Evolutionary conservation across 2,797 vertebrate species (phyloP).

Genomic region (Muscicapa comitata): DNA sequence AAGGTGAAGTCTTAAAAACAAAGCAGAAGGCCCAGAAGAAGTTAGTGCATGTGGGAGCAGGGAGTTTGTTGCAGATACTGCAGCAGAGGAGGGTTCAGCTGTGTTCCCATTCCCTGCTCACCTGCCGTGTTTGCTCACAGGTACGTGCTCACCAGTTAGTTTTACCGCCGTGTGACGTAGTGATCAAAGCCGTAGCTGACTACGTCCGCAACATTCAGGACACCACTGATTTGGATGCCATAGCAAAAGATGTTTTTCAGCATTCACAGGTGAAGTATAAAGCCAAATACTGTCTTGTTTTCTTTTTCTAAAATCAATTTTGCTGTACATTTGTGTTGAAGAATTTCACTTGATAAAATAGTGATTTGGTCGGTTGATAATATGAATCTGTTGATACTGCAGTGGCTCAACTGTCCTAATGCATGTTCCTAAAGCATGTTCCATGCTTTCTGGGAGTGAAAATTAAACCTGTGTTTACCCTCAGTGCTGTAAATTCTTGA

Average conservation of each 20-base stretch:
- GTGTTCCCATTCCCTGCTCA: not conserved
- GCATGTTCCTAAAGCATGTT: not conserved
- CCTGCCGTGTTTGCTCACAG: slow-evolving; percentile 63
- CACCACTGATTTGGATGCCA: slow-evolving; percentile 87
- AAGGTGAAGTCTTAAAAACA: not conserved
- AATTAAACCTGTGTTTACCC: not conserved
- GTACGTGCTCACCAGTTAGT: slow-evolving; percentile 95
- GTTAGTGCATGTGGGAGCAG: not conserved
- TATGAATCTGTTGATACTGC: not conserved
- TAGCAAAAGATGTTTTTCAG: slow-evolving; percentile 93
- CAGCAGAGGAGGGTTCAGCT: not conserved
- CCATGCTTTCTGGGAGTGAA: not conserved
- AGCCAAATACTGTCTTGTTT: not conserved
- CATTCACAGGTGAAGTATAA: slow-evolving; percentile 85
- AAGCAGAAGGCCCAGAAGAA: not conserved
- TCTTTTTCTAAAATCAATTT: not conserved
- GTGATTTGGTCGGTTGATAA: not conserved
- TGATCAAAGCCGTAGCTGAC: slow-evolving; percentile 92
- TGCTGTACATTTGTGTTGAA: not conserved
- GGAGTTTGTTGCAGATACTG: not conserved
- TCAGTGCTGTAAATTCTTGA: not conserved
- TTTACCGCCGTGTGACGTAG: slow-evolving; percentile 92
- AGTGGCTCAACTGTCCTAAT: not conserved
- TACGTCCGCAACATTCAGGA: slow-evolving; percentile 91
- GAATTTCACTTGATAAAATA: not conserved